These are phyloP conservation scores for Spinus pinus DNA, from an alignment of 2,797 vertebrate genomes.

Conservation along the genomic window DNA sequence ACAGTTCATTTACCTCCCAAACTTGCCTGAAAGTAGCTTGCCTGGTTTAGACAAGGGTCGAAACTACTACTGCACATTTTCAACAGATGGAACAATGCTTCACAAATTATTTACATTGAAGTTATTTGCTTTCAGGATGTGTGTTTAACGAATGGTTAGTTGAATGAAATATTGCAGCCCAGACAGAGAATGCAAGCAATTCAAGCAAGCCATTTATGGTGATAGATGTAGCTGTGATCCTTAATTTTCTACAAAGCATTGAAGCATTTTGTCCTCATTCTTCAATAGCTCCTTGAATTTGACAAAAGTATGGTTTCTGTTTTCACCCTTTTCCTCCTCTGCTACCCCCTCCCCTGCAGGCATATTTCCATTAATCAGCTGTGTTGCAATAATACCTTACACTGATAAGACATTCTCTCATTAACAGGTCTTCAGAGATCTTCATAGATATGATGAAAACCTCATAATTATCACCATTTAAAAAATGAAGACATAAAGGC, in stretches of 20 bases:
- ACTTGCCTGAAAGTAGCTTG: slow-evolving; percentile 79
- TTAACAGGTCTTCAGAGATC: slow-evolving; percentile 3
- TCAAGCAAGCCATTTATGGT: slow-evolving; percentile 70
- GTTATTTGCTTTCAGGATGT: slow-evolving; percentile 77
- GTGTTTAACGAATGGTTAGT: slow-evolving; percentile 72
- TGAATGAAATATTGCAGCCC: slow-evolving; percentile 74
- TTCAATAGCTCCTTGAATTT: slow-evolving; percentile 39
- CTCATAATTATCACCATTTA: neutral
- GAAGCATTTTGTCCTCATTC: slow-evolving; percentile 31
- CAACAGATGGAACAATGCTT: slow-evolving; percentile 80
- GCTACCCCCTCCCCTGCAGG: neutral
- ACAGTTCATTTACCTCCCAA: slow-evolving; percentile 85
- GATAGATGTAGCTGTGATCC: slow-evolving; percentile 66
- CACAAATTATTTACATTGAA: slow-evolving; percentile 77
- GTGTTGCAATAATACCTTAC: neutral
- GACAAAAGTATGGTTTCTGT: slow-evolving; percentile 54
- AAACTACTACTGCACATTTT: slow-evolving; percentile 81
- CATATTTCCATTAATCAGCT: slow-evolving; percentile 23
- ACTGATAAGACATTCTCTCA: neutral
- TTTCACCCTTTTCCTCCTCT: slow-evolving; percentile 37
- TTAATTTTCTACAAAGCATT: slow-evolving; percentile 67
- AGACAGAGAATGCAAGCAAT: slow-evolving; percentile 68
- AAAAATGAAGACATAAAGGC: neutral
- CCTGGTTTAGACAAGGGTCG: slow-evolving; percentile 79
- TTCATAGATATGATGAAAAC: neutral